phyloP scores from a whole-genome alignment of 2,797 vertebrate species.

The Xiphophorus birchmanni region DNA sequence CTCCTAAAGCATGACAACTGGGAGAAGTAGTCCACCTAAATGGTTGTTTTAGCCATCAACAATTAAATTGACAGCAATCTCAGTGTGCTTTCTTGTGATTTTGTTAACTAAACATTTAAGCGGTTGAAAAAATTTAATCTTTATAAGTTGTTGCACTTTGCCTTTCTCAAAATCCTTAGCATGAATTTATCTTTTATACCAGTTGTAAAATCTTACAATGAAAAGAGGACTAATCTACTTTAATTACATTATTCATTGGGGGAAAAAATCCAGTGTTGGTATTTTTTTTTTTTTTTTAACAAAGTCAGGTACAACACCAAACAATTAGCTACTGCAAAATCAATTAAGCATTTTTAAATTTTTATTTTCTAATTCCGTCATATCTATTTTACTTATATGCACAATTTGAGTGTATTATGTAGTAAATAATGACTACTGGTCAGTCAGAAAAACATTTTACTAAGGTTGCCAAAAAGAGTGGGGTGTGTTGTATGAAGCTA shows the following conservation, averaged over 20 bases:
- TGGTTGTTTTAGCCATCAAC: background rate
- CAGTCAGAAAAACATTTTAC: background rate
- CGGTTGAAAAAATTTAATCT: background rate
- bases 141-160: background rate
- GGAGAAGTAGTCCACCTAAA: background rate
- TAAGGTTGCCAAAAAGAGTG: background rate
- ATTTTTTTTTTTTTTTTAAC: background rate
- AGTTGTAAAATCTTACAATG: background rate
- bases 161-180: background rate
- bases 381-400: background rate
- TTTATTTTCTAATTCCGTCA: background rate
- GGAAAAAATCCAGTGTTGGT: background rate
- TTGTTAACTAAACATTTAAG: background rate
- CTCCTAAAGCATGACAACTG: background rate
- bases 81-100: background rate
- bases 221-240: background rate
- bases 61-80: background rate
- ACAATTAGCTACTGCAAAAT: background rate
- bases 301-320: background rate
- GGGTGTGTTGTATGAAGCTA: background rate
- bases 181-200: background rate
- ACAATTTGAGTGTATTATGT: background rate
- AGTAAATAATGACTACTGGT: background rate
- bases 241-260: background rate
- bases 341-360: background rate